Conservation (phyloP, 1,140 invertebrate species). For the Epicauta chinensis region DNA sequence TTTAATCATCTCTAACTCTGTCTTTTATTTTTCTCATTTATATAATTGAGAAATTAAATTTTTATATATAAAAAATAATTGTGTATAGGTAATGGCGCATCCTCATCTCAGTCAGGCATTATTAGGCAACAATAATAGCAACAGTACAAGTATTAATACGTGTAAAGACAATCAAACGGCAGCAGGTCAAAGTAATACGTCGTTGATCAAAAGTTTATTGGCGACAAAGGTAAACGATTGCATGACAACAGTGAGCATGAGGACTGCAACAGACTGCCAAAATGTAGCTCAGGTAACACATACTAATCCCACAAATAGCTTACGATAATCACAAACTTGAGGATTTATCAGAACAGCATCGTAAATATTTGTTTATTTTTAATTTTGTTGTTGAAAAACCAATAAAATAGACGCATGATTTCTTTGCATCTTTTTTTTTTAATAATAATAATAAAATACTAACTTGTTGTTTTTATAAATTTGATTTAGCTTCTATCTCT, state of each 20-base stretch:
- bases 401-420: not conserved
- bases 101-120: conserved; percentile 57
- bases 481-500: not conserved
- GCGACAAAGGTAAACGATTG: conserved; percentile 76
- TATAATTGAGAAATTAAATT: no score
- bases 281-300: conserved; percentile 45
- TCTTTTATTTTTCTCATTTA: conserved; percentile 4
- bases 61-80: no score
- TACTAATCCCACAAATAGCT: conserved; percentile 36
- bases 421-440: not conserved
- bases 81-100: conserved; percentile 50
- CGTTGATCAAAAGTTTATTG: conserved; percentile 77
- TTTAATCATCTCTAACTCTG: conserved; percentile 9
- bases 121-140: conserved; percentile 44
- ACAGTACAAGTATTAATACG: conserved; percentile 36
- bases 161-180: conserved; percentile 30
- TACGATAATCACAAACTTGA: not conserved
- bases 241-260: conserved; percentile 49
- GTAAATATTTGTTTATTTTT: conserved; percentile 5
- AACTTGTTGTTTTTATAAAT: conserved; percentile 1
- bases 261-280: conserved; percentile 42
- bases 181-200: conserved; percentile 47
- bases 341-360: not conserved
- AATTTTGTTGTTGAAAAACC: not conserved
- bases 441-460: not conserved